Evolutionary conservation across 2,888 invertebrate species (phyloP), one percentile per base, ranked within the genome.

Genomic region (Callinectes sapidus): DNA sequence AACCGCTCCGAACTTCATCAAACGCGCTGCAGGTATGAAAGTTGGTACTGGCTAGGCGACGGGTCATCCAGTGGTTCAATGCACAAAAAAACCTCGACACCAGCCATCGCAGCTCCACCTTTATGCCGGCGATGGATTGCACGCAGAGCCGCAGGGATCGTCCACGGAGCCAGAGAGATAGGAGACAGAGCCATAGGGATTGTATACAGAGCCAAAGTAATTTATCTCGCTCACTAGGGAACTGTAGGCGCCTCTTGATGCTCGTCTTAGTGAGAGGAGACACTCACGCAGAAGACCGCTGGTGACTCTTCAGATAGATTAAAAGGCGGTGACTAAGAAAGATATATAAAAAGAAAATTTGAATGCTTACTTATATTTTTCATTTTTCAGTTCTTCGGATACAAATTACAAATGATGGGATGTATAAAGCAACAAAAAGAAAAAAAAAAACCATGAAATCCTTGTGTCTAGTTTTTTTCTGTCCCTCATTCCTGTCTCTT

Each of bases 171-270:
- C 81, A 35, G 35, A 81, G 71, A 32, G 81, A 81, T 81, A 35
- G 16, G 35, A 35, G 35, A 32, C 81, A 81, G 81, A 81, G 81
- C 81, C 81, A 35, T 35, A 81, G 81, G 81, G 81, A 81, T 81
- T 14, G 35, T 35, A 10, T 35, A 32, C 35, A 81, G 32, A 81
- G 81, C 81, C 81, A 35, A 18, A 35, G 35, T 81, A 32, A 81
- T 81, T 81, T 81, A 81, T 81, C 81, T 81, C 81, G 35, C 81
- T 81, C 81, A 32, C 35, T 32, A 18, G 14, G 81, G 35, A 35
- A 81, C 81, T 35, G 71, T 6, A 71, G 28, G 71, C 28, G 28
- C 71, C 71, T 71, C 71, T 71, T 28, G 71, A 71, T 71, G 71
- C 71, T 16, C 71, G 71, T 71, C 28, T 28, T n/a, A 71, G 71